These are phyloP conservation scores for Polyergus mexicanus DNA, from an alignment of 1,140 invertebrate genomes.

Conservation along the genomic window DNA sequence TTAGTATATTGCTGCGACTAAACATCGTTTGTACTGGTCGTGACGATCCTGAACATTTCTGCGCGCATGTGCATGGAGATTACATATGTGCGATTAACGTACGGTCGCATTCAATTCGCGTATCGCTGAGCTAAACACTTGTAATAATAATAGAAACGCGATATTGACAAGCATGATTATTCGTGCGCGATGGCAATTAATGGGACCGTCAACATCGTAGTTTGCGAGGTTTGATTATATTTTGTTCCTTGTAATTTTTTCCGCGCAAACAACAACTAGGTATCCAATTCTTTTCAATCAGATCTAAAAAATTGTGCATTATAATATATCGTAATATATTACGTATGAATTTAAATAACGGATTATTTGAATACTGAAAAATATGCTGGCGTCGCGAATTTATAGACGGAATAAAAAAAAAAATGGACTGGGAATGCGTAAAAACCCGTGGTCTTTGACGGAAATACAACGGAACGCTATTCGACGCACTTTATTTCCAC, in stretches of 20 bases:
- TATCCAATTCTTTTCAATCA: not conserved
- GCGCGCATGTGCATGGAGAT: slow-evolving; percentile 43
- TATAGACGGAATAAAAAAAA: not conserved
- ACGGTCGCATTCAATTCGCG: slow-evolving; percentile 75
- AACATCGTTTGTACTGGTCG: slow-evolving; percentile 73
- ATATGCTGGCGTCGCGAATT: not conserved
- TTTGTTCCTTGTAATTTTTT: not conserved
- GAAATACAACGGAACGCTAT: slow-evolving; percentile 62
- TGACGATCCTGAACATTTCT: slow-evolving; percentile 49
- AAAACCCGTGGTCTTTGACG: slow-evolving; percentile 45
- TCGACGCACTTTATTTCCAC: slow-evolving; percentile 64
- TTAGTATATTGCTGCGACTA: slow-evolving; percentile 78
- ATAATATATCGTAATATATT: not conserved
- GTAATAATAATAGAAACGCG: slow-evolving; percentile 68
- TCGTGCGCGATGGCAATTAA: slow-evolving; percentile 5
- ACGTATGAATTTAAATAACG: slow-evolving; percentile 4
- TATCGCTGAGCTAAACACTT: slow-evolving; percentile 75
- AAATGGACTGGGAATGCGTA: slow-evolving; percentile 10
- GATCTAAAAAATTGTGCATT: not conserved
- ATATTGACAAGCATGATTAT: slow-evolving; percentile 71
- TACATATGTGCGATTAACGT: slow-evolving; percentile 76
- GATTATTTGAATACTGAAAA: not conserved
- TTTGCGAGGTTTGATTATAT: not conserved
- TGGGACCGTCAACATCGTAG: not conserved
- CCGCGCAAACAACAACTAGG: not conserved